Evolutionary conservation across 2,888 invertebrate genomes (phyloP), one percentile per base, ranked within the genome.

Genomic region (Leptarthrus brevirostris): DNA sequence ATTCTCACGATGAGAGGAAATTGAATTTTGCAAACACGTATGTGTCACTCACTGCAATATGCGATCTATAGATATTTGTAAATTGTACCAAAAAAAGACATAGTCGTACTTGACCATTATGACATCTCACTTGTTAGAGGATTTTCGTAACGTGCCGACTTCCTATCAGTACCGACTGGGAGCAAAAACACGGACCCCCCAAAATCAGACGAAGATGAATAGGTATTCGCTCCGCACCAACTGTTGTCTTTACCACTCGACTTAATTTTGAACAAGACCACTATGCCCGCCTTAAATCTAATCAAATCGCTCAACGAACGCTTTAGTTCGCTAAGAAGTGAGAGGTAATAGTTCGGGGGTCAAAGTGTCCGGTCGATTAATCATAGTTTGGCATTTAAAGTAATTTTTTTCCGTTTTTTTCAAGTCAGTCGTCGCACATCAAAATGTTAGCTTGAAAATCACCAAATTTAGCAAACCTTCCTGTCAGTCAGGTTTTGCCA

Each of bases 341-440:
- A 71, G 34, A 71, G 71, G 53, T 71, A 54, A 71, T 22, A 71
- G 71, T 53, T 71, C 71, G 54, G 22, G 40, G 71, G 71, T 71
- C 54, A 71, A 71, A 71, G 16, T 20, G 24, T 71, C 40, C 54
- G 54, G 22, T 54, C 71, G 44, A 71, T 71, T 71, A 71, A 71
- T 71, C 71, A 71, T 53, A 22, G 20, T 53, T 53, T 71, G 71
- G 54, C 71, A 71, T 71, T 71, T 22, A 71, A 71, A 71, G 40
- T 71, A 71, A 52, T 70, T 70, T 70, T 66, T 66, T 66, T 10
- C n/a, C 26, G n/a, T 69, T 6, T 20, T 61, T 22, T 34, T 61
- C 61, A 22, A 26, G 66, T 44, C 24, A 66, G 49, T 16, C 66
- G 36, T 66, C 61, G 24, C 61, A 40, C 22, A 40, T 61, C 22